Evolutionary conservation across 2,113 vertebrate species (phyloP), one percentile per base, ranked within the genome.

Genomic region (Mystacornis crossleyi): DNA sequence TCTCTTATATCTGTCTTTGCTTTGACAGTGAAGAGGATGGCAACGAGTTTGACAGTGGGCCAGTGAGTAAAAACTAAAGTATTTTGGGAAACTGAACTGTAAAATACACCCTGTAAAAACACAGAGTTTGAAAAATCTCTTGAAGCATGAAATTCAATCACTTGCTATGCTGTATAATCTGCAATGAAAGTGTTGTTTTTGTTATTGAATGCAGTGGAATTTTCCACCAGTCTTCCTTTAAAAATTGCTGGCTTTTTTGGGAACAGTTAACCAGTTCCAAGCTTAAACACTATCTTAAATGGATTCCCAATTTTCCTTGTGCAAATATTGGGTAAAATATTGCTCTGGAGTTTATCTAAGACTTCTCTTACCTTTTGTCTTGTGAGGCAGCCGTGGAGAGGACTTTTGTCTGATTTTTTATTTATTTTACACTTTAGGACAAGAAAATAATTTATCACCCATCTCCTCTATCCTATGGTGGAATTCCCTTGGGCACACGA

Each of bases 21-120:
- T 17, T 85, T 5, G 0, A n/a, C 7, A 20, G 1, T 18, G 62
- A 62, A 54, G 50, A 72, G 5, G 6, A 55, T 1, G 1, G 6
- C 53, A 55, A 28, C 0, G 3, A 51, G 6, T 84, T 73, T 73
- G 10, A 15, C 58, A 29, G 38, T 0, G 2, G 25, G 17, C 17
- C 34, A 58, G 14, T 31, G 18, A 48, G 20, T 29, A 73, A 70
- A 81, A 81, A 4, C 6, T 34, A 26, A 87, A 77, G 47, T 50
- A 38, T 29, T 78, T 51, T 21, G 29, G 3, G 15, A 89, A 81
- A 58, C 4, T 50, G 43, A 89, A 25, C 4, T 12, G 24, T 71
- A 79, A 86, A 89, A 80, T 14, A 23, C 2, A 10, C 3, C 8
- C 7, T 23, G 5, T 12, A 24, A 74, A 91, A 95, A 34, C 4